Conservation (phyloP, 2,888 invertebrate species). For the Sarcophaga carnaria region DNA sequence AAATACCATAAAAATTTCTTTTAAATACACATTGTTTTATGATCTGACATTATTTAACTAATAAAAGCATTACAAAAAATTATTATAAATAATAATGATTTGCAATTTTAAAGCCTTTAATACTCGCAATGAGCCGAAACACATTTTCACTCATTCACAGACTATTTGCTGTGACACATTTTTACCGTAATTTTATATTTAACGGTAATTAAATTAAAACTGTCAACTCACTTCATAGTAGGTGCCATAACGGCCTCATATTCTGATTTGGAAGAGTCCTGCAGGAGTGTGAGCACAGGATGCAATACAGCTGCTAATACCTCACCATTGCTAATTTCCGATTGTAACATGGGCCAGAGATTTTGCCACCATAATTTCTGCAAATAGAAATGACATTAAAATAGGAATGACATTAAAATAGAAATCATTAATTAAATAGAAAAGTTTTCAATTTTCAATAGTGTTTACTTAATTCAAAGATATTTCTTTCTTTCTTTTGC, state of each 20-base stretch:
- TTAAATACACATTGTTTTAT: no score
- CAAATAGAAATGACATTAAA: slow-evolving; percentile 46
- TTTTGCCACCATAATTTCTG: slow-evolving; percentile 98
- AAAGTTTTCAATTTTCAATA: no score
- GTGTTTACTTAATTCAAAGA: no score
- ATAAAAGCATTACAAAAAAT: no score
- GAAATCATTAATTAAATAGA: not conserved
- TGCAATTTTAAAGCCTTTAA: no score
- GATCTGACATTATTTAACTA: no score
- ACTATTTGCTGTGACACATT: not conserved
- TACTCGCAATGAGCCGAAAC: no score
- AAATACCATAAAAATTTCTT: no score
- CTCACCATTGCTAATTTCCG: slow-evolving; percentile 92
- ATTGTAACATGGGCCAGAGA: slow-evolving; percentile 94
- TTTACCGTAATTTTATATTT: not conserved
- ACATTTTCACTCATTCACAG: not conserved
- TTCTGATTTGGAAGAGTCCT: slow-evolving; percentile 89
- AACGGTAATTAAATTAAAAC: slow-evolving; percentile 25
- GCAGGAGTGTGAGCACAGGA: slow-evolving; percentile 91
- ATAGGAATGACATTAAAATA: not conserved
- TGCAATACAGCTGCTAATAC: slow-evolving; percentile 92
- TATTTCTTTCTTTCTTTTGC: no score
- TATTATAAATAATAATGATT: no score
- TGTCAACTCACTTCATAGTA: slow-evolving; percentile 88
- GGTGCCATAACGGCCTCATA: slow-evolving; percentile 92